phyloP scores from a whole-genome alignment of 2,113 vertebrate genomes.

The Zonotrichia leucophrys region DNA sequence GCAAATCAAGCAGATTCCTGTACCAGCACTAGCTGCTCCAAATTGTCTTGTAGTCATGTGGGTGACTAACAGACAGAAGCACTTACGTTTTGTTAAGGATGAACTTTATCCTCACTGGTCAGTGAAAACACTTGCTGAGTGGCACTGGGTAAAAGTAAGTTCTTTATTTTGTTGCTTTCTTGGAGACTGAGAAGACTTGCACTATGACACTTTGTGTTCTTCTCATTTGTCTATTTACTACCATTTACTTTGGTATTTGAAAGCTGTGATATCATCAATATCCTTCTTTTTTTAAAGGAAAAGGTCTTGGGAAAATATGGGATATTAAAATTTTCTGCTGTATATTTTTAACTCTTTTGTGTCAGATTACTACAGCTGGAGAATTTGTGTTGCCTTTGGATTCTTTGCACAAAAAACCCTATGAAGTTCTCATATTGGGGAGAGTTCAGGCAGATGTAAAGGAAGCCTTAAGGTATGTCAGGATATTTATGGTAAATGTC shows the following conservation, averaged over 20 bases:
- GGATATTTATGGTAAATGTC: background rate
- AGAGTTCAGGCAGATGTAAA: slow-evolving; percentile 57
- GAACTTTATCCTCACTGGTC: slow-evolving; percentile 93
- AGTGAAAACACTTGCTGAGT: slow-evolving; percentile 82
- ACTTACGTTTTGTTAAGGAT: slow-evolving; percentile 85
- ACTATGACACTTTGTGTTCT: background rate
- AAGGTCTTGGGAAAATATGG: background rate
- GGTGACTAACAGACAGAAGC: slow-evolving; percentile 93
- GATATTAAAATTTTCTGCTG: background rate
- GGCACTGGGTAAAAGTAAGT: slow-evolving; percentile 97
- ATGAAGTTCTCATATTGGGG: slow-evolving; percentile 89
- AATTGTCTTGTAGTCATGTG: slow-evolving; percentile 88
- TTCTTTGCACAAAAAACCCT: slow-evolving; percentile 94
- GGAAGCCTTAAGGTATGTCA: slow-evolving; percentile 63
- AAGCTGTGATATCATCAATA: background rate
- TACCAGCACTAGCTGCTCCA: slow-evolving; percentile 79
- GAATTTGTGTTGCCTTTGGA: slow-evolving; percentile 93
- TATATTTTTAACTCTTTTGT: slow-evolving; percentile 3
- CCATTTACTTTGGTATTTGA: background rate
- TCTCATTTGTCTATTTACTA: background rate
- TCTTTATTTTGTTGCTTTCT: background rate
- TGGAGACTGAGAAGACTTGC: background rate
- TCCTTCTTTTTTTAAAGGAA: background rate
- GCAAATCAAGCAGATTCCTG: slow-evolving; percentile 86
- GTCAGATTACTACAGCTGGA: slow-evolving; percentile 87